A percentile compares a stretch with the other conserved stretches of the same genome.
These are phyloP conservation scores for Troides oblongomaculatus DNA, from an alignment of 2,888 invertebrate species.

Conservation along the genomic window DNA sequence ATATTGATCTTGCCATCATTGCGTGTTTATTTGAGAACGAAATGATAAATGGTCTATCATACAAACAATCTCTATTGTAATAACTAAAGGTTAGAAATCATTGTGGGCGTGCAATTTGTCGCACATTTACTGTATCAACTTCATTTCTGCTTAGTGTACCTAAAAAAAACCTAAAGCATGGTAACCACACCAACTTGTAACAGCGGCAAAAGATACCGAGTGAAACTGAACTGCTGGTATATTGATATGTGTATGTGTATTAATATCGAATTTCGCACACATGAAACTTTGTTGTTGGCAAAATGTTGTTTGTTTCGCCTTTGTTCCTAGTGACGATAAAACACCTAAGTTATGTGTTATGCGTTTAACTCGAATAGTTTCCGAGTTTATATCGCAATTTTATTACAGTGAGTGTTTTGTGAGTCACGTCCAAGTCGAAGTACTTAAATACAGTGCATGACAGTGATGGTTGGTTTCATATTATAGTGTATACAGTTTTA, in stretches of 20 bases:
- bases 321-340: conserved; percentile 50
- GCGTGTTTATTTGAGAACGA: too few species aligned
- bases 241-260: background rate
- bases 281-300: conserved; percentile 12
- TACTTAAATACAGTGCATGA: conserved; percentile 11
- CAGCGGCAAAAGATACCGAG: background rate
- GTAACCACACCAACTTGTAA: background rate
- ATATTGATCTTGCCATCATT: too few species aligned
- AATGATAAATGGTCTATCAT: too few species aligned
- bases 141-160: too few species aligned
- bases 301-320: conserved; percentile 40
- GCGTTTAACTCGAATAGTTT: conserved; percentile 53
- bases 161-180: too few species aligned
- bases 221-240: background rate
- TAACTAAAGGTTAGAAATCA: too few species aligned
- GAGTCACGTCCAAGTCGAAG: conserved; percentile 41
- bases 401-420: conserved; percentile 42
- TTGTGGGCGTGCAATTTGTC: too few species aligned
- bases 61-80: too few species aligned
- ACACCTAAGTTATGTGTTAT: conserved; percentile 53
- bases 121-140: too few species aligned
- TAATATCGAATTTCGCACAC: background rate
- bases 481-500: conserved; percentile 1
- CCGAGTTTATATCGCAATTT: conserved; percentile 47
- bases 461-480: conserved; percentile 21